Base-by-base conservation (phyloP, 2,113 vertebrate species). In the Saguinus midas region DNA sequence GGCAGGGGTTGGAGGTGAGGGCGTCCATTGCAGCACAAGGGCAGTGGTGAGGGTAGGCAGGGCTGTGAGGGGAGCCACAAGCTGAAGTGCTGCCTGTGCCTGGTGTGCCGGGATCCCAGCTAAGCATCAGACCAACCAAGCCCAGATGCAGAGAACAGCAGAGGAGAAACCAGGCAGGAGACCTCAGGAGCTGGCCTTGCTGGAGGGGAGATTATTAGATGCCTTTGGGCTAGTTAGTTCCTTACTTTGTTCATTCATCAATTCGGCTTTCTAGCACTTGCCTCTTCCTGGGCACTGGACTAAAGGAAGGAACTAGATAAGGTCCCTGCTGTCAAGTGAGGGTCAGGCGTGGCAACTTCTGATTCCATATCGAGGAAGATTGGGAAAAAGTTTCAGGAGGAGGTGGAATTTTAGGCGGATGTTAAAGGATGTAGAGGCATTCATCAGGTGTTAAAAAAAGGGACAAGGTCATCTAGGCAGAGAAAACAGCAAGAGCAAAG, bases 1-100 rank as follows among this genome's bases (percentile, higher is more conserved):
- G 17, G 7, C 45, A 50, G 45, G 32, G 4, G 29, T 12, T 76
- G 21, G 81, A 25, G 13, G 37, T 14, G 43, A 70, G 76, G 9
- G 9, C 3, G 6, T 61, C 52, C 40, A 8, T 14, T 5, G 25
- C 8, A 2, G 6, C 13, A 2, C 0, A 43, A 40, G 3, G 37
- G 13, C 16, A 13, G 2, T 35, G 16, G 37, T 52, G 13, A 48
- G 29, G 66, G 35, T 16, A 72, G 25, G 50, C 5, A 20, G 58
- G 58, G 48, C 73, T 72, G 50, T 48, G 25, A 11, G 7, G 45
- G 37, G 25, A 58, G 61, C 43, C 66, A 17, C 0, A 0, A 35
- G 16, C 32, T 57, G 25, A 20, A 37, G 35, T 3, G 11, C 20
- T 9, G 23, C 58, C 70, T 6, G 7, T 4, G 43, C 32, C 2